A percentile compares a stretch with the other conserved stretches of the same genome.
Conservation (phyloP, 2,888 invertebrate species). For the Acrobasis repandana region DNA sequence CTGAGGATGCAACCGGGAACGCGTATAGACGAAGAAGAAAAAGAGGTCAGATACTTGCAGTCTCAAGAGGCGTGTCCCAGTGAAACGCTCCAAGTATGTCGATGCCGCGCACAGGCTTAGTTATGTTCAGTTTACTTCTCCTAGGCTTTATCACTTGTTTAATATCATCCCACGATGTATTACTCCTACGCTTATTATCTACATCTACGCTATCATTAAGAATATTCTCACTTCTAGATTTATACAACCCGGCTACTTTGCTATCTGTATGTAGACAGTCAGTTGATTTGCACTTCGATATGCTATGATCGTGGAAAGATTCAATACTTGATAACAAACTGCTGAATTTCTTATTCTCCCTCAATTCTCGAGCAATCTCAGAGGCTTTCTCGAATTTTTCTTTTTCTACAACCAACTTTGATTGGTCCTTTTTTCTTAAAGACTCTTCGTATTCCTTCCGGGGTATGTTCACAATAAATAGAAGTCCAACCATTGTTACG, state of each 20-base stretch:
- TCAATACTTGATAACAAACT: constrained; percentile 35
- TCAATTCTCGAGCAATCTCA: constrained; percentile 46
- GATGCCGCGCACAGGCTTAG: constrained; percentile 45
- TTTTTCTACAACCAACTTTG: constrained; percentile 40
- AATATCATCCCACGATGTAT: constrained; percentile 53
- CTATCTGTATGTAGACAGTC: constrained; percentile 42
- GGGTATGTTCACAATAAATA: constrained; percentile 83
- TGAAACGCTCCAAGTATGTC: constrained; percentile 56
- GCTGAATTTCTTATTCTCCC: constrained; percentile 41
- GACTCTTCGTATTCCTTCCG: constrained; percentile 74
- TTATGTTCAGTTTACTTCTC: constrained; percentile 56
- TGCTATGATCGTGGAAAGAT: constrained; percentile 36
- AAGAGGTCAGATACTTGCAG: constrained; percentile 46
- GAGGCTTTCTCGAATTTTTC: constrained; percentile 43
- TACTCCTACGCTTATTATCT: constrained; percentile 35
- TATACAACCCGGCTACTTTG: constrained; percentile 37
- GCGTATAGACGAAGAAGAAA: too few species aligned
- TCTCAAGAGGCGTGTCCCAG: constrained; percentile 61
- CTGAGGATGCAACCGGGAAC: too few species aligned
- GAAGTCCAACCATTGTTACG: constrained; percentile 76
- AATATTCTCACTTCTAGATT: constrained; percentile 50
- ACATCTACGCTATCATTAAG: constrained; percentile 35
- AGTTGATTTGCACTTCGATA: constrained; percentile 49
- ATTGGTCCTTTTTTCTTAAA: constrained; percentile 39
- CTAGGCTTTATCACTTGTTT: constrained; percentile 51